Conservation (phyloP, 2,113 vertebrate species). For the Podarcis cretensis region DNA sequence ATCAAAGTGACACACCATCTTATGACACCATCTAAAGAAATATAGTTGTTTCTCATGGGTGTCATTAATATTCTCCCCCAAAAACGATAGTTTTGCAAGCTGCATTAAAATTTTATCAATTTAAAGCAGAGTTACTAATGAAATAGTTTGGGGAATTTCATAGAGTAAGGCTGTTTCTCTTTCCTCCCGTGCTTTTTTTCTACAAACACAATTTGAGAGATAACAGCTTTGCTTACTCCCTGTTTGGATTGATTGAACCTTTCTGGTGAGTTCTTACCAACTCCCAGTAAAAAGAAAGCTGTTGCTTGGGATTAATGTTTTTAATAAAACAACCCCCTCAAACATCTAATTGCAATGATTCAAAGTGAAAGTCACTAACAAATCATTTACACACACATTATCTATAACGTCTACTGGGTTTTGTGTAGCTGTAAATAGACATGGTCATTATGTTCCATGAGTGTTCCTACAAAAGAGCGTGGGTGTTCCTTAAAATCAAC, state of each 20-base stretch:
- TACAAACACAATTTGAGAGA: not conserved
- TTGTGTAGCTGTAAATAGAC: not conserved
- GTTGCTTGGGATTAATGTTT: not conserved
- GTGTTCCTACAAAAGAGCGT: not conserved
- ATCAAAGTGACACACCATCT: not conserved
- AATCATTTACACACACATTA: not conserved
- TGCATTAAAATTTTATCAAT: not conserved
- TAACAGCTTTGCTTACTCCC: not conserved
- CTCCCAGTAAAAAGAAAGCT: not conserved
- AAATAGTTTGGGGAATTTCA: not conserved
- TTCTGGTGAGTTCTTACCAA: constrained; percentile 4
- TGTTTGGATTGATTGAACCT: not conserved
- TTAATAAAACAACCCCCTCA: not conserved
- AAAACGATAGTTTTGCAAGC: constrained; percentile 55
- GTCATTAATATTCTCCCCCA: constrained; percentile 63
- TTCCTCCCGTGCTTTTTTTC: not conserved
- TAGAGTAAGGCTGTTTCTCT: not conserved
- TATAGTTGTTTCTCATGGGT: constrained; percentile 32
- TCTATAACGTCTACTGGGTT: not conserved
- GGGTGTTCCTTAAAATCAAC: not conserved
- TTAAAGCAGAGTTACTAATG: not conserved
- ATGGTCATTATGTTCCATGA: not conserved
- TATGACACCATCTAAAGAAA: not conserved
- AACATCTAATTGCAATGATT: constrained; percentile 6
- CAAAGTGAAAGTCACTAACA: constrained; percentile 1